phyloP scores from a whole-genome alignment of 1,140 invertebrate genomes.

The Polypedilum vanderplanki region DNA sequence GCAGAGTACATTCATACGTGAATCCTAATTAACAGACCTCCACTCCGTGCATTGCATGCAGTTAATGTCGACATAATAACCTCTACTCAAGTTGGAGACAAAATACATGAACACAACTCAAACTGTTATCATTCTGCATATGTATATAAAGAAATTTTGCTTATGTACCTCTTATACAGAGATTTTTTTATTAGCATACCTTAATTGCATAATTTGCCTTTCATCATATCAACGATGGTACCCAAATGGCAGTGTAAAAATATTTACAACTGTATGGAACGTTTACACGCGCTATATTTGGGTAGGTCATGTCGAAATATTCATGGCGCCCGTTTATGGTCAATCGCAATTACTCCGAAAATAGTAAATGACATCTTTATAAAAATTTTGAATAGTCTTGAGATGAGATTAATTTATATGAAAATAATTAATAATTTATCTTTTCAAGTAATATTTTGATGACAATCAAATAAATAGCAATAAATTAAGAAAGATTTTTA shows the following conservation, averaged over 20 bases:
- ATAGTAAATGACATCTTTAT: conserved; percentile 1
- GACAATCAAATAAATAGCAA: too few relatives aligned
- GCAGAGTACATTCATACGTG: neutral
- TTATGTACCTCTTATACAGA: neutral
- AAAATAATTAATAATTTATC: too few relatives aligned
- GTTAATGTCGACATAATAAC: neutral
- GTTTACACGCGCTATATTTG: too few relatives aligned
- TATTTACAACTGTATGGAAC: conserved; percentile 5
- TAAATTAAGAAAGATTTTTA: too few relatives aligned
- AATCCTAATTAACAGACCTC: neutral
- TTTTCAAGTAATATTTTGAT: too few relatives aligned
- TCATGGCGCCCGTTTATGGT: neutral
- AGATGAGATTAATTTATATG: too few relatives aligned
- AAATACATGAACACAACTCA: too few relatives aligned
- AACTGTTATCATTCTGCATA: neutral
- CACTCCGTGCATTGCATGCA: neutral
- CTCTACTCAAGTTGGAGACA: too few relatives aligned
- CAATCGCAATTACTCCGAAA: neutral
- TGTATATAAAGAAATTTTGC: neutral
- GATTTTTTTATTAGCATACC: neutral
- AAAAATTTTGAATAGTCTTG: too few relatives aligned
- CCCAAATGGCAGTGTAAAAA: neutral
- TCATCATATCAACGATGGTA: neutral
- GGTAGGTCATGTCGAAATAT: conserved; percentile 1
- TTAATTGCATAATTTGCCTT: neutral